Percentiles rank a stretch among this genome's conserved stretches.
These are phyloP conservation scores for Oasisia sp. DNA, from an alignment of 2,888 invertebrate genomes.

Conservation along the genomic window DNA sequence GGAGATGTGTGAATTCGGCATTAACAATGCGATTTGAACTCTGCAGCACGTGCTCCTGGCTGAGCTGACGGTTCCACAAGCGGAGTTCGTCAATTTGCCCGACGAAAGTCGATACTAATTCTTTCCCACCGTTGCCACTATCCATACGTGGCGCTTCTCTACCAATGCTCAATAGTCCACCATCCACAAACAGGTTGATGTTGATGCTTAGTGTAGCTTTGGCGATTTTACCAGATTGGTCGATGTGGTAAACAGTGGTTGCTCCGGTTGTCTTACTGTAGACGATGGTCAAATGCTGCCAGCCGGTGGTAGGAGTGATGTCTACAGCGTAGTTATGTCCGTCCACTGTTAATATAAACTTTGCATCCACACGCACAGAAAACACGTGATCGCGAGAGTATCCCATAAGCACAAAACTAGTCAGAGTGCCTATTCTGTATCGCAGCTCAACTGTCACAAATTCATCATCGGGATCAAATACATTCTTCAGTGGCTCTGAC, in stretches of 20 bases:
- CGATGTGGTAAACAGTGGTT: constrained; percentile 2
- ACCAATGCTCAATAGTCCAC: neutral
- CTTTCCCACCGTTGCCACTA: neutral
- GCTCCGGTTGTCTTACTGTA: neutral
- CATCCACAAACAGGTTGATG: neutral
- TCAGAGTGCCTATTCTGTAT: neutral
- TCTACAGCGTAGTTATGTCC: neutral
- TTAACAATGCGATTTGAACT: neutral
- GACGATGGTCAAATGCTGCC: neutral
- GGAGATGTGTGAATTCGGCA: constrained; percentile 29
- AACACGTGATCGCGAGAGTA: neutral
- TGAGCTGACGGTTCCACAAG: constrained; percentile 43
- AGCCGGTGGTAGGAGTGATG: neutral
- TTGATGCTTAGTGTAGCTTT: neutral
- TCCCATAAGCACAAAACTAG: neutral
- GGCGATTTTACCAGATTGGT: neutral
- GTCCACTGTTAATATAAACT: neutral
- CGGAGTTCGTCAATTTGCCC: constrained; percentile 43
- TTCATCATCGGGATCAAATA: neutral
- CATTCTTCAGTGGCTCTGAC: neutral
- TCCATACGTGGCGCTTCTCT: neutral
- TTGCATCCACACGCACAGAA: neutral
- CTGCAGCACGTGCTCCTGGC: constrained; percentile 39
- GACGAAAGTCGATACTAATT: constrained; percentile 26
- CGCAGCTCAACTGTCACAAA: neutral